phyloP scores from a whole-genome alignment of 30 jellyfish, hydroid and myxozoan genomes.

The Clytia hemisphaerica region DNA sequence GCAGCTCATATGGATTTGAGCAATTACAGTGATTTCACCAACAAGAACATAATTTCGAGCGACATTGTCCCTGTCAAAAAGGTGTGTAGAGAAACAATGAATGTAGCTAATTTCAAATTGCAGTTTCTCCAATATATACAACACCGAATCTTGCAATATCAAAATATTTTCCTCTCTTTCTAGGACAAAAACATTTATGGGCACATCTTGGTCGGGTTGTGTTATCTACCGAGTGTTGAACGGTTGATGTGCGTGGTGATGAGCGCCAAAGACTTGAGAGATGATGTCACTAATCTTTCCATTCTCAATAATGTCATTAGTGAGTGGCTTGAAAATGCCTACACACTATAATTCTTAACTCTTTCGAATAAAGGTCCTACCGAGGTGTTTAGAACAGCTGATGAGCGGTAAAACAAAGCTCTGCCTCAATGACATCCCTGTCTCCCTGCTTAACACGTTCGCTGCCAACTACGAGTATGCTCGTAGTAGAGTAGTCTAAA shows the following conservation, averaged over 20 bases:
- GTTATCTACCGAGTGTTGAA: constrained; percentile 39
- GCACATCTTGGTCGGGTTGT: constrained; percentile 24
- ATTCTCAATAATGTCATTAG: constrained; percentile 26
- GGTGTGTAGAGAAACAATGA: constrained; percentile 6
- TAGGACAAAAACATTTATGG: constrained; percentile 40
- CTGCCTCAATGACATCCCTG: too few species aligned
- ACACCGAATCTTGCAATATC: too few species aligned
- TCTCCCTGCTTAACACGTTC: too few species aligned
- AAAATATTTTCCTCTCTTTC: neutral
- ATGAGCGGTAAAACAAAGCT: too few species aligned
- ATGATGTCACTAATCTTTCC: constrained; percentile 11
- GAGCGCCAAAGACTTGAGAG: constrained; percentile 58
- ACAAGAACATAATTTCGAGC: neutral
- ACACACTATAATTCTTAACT: too few species aligned
- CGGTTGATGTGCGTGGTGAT: constrained; percentile 55
- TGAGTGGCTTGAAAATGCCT: constrained; percentile 18
- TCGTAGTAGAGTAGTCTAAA: too few species aligned
- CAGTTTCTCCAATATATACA: too few species aligned
- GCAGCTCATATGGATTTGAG: constrained; percentile 25
- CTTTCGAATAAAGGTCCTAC: too few species aligned
- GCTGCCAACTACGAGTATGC: too few species aligned
- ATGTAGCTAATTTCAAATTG: neutral
- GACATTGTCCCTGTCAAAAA: constrained; percentile 31
- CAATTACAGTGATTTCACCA: neutral
- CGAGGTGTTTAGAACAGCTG: too few species aligned